Base-by-base conservation (phyloP, 2,888 invertebrate genomes). In the Polydrusus pterygomalis region DNA sequence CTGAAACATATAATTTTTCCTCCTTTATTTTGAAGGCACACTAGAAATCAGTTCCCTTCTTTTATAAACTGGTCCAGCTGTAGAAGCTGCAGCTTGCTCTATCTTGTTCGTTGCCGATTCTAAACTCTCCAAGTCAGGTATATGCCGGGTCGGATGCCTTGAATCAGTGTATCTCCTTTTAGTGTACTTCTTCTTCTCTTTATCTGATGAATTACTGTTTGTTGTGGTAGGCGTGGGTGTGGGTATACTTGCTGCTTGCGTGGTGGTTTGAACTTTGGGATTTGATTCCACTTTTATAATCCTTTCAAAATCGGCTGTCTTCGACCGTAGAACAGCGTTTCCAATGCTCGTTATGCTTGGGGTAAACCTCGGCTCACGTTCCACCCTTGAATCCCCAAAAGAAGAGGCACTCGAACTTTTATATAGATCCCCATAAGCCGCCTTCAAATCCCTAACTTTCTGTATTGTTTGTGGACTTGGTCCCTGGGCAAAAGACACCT, bases 41-140 rank as follows among this genome's bases (percentile, higher is more conserved):
- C 95, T 95, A 54, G 95, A 94, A 83, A 96, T 95, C 73, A 95
- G 89, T 87, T 95, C 95, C 77, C 94, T 91, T 78, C 95, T 89
- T 87, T 95, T 95, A 90, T 95, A 95, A 18, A 94, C 91, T 68
- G 91, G 90, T 77, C 89, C 88, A 75, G 77, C 82, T 1, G 54
- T 30, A 9, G 60, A 11, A 2, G 70, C 13, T 11, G 30, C 30
- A 40, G 18, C 68, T 20, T 34, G 62, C 43, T 68, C 74, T 17
- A 73, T 67, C 49, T 73, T 73, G 13, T n/a, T 38, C 10, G 30
- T 15, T 7, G 82, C 78, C 1, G 80, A 75, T 76, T 88, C 88
- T 49, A 90, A 81, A 63, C 88, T 88, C 74, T 90, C 89, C 56
- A 90, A 88, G 79, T 89, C 90, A 9, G 90, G 90, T 79, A 91